phyloP scores from a whole-genome alignment of 2,888 invertebrate species.

The Folsomia candida region DNA sequence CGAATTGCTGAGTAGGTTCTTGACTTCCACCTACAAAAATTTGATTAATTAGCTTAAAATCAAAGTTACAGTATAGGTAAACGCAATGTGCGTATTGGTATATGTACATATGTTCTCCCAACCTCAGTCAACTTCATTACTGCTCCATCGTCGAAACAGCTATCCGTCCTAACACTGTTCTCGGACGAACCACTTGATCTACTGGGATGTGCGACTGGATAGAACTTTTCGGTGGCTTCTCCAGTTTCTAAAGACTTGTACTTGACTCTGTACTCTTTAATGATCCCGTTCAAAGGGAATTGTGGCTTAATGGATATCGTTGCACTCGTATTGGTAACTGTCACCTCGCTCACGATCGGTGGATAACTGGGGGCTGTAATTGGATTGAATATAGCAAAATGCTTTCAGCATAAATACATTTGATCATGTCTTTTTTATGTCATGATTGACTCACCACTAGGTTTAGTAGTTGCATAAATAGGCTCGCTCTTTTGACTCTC shows the following conservation, averaged over 20 bases:
- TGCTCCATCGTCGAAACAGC: background rate
- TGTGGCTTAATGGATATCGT: constrained; percentile 70
- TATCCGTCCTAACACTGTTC: no score
- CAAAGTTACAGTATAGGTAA: no score
- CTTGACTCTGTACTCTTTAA: constrained; percentile 67
- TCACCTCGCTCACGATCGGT: constrained; percentile 61
- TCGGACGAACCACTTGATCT: no score
- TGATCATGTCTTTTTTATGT: background rate
- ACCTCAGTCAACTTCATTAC: background rate
- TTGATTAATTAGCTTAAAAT: background rate
- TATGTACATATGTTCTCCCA: background rate
- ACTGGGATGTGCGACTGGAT: background rate
- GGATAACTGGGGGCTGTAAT: constrained; percentile 58
- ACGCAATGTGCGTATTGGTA: no score
- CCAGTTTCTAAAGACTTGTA: constrained; percentile 44
- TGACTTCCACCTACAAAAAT: constrained; percentile 52
- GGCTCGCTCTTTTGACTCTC: constrained; percentile 61
- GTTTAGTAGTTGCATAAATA: constrained; percentile 63
- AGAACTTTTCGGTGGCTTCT: background rate
- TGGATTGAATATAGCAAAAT: constrained; percentile 26
- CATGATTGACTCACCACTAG: constrained; percentile 35
- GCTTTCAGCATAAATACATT: constrained; percentile 13
- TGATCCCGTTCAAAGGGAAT: constrained; percentile 67
- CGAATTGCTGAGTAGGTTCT: constrained; percentile 62
- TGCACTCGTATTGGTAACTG: constrained; percentile 65